A percentile compares a stretch with the other conserved stretches of the same genome.
Conservation (phyloP, 2,113 vertebrate species). For the Eclectus roratus region DNA sequence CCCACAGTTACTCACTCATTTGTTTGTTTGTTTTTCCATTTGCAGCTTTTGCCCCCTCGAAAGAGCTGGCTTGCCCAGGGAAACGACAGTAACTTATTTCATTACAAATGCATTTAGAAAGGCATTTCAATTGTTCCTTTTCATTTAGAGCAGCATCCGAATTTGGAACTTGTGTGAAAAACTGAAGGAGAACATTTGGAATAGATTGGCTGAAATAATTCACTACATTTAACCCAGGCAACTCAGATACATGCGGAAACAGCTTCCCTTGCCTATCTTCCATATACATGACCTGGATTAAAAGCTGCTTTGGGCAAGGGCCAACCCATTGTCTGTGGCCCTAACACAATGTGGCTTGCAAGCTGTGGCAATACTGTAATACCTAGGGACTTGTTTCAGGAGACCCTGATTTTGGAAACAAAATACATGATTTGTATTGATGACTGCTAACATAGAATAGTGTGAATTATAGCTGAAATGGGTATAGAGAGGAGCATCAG, state of each 20-base stretch:
- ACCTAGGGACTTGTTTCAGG: background rate
- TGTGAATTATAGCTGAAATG: background rate
- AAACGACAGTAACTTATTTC: slow-evolving; percentile 33
- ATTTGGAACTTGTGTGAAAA: slow-evolving; percentile 14
- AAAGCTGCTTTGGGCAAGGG: slow-evolving; percentile 3
- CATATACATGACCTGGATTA: background rate
- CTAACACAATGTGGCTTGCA: background rate
- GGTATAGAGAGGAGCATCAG: background rate
- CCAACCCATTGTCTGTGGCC: background rate
- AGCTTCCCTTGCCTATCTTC: background rate
- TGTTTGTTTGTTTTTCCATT: slow-evolving; percentile 54
- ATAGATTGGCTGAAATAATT: slow-evolving; percentile 11
- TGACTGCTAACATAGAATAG: background rate
- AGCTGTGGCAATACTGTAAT: background rate
- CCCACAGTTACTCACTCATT: slow-evolving; percentile 23
- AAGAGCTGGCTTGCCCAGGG: background rate
- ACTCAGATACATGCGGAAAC: background rate
- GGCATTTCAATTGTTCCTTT: slow-evolving; percentile 31
- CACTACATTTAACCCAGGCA: background rate
- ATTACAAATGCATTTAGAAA: slow-evolving; percentile 29
- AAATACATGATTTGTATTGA: background rate
- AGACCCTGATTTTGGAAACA: background rate
- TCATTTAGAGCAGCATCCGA: background rate
- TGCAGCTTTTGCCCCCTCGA: slow-evolving; percentile 39
- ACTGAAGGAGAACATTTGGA: background rate